Conservation (phyloP, 2,113 vertebrate species). For the Clarias gariepinus region DNA sequence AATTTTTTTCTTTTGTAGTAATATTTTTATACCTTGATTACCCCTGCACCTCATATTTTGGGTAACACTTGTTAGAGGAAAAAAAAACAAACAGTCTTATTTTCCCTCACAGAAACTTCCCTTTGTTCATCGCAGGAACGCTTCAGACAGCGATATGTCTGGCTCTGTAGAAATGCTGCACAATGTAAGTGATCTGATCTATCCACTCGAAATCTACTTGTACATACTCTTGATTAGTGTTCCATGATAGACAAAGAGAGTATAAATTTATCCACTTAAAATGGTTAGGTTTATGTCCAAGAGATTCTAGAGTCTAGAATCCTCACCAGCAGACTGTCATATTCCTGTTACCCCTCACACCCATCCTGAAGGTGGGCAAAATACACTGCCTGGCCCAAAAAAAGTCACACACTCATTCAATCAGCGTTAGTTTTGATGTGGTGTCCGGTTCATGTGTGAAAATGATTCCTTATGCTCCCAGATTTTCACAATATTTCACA, state of each 20-base stretch:
- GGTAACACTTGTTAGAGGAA: not conserved
- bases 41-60: not conserved
- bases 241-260: not conserved
- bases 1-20: not conserved
- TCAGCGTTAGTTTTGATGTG: too few species aligned
- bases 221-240: not conserved
- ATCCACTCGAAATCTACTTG: not conserved
- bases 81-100: not conserved
- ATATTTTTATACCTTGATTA: not conserved
- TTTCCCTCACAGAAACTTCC: conserved; percentile 62
- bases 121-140: conserved; percentile 65
- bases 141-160: conserved; percentile 69
- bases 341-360: too few species aligned
- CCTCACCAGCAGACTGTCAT: not conserved
- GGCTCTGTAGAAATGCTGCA: conserved; percentile 70
- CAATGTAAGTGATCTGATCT: conserved; percentile 63
- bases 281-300: not conserved
- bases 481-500: too few species aligned
- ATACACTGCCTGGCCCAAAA: not conserved
- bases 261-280: not conserved
- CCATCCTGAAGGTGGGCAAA: not conserved
- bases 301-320: not conserved
- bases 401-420: too few species aligned
- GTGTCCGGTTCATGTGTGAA: too few species aligned
- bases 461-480: too few species aligned